Conservation (phyloP, 1,140 invertebrate species). For the Berghia stephanieae region DNA sequence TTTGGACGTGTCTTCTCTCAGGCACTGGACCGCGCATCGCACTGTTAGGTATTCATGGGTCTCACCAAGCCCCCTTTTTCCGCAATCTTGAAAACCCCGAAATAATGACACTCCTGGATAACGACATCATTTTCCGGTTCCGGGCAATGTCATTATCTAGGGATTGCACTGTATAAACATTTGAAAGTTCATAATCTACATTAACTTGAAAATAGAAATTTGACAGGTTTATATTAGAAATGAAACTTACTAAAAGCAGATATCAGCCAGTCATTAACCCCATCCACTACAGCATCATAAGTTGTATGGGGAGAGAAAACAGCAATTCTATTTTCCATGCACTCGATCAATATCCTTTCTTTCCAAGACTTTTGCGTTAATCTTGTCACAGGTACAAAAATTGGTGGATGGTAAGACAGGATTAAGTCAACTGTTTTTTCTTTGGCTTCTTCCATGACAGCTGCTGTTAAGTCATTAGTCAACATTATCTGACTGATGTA, state of each 20-base stretch:
- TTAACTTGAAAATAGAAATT: no score
- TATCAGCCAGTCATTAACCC: constrained; percentile 93
- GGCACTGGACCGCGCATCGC: no score
- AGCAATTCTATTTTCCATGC: constrained; percentile 86
- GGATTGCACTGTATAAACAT: no score
- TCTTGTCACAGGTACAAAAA: constrained; percentile 85
- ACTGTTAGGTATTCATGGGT: no score
- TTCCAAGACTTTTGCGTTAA: constrained; percentile 78
- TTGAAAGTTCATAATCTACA: no score
- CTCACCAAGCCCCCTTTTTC: no score
- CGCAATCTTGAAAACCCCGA: no score
- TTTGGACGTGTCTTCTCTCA: no score
- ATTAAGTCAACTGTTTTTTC: constrained; percentile 78
- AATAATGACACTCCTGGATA: no score
- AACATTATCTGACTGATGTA: constrained; percentile 76
- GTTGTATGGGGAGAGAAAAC: constrained; percentile 93
- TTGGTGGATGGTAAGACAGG: constrained; percentile 94
- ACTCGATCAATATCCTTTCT: constrained; percentile 82
- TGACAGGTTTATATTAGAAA: no score
- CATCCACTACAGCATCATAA: constrained; percentile 83
- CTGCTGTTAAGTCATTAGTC: constrained; percentile 90
- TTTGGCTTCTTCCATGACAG: constrained; percentile 86
- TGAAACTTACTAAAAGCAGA: constrained; percentile 76
- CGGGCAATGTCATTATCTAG: no score
- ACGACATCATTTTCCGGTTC: no score